phyloP scores from a whole-genome alignment of 2,797 vertebrate species.

The Hypotaenidia okinawae region DNA sequence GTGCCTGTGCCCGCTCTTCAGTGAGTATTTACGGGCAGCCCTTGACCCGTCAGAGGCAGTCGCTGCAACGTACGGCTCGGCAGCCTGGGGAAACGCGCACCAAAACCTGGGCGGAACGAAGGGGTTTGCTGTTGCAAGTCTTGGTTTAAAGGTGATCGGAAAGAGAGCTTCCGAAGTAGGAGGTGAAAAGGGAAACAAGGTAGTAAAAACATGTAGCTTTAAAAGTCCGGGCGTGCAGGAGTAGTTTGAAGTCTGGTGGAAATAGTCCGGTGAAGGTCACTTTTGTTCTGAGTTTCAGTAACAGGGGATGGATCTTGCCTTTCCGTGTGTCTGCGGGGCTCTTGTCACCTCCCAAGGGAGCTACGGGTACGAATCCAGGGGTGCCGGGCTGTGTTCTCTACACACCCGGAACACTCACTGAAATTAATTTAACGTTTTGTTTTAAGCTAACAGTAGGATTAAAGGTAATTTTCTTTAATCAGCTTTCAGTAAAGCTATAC shows the following conservation, averaged over 20 bases:
- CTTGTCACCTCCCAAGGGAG: not conserved
- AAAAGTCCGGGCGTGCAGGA: not conserved
- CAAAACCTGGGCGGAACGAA: not conserved
- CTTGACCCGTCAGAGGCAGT: not conserved
- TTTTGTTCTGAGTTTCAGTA: not conserved
- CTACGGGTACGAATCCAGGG: not conserved
- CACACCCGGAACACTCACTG: not conserved
- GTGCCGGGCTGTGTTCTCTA: not conserved
- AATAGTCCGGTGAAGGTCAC: not conserved
- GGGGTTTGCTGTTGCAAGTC: not conserved
- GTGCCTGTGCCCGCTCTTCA: not conserved
- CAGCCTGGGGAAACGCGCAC: not conserved
- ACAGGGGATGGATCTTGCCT: not conserved
- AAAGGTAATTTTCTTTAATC: constrained; percentile 29
- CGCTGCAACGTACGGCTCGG: accelerated
- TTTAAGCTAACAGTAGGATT: not conserved
- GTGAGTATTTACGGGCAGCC: accelerated
- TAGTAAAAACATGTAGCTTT: not conserved
- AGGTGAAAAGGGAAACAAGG: not conserved
- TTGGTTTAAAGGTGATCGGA: not conserved
- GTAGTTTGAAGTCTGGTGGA: not conserved
- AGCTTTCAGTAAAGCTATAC: constrained; percentile 7
- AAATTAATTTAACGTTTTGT: constrained; percentile 1
- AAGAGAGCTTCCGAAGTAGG: not conserved
- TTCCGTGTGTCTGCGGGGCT: not conserved